Conservation (phyloP, 1,140 invertebrate genomes). For the Aphis gossypii region DNA sequence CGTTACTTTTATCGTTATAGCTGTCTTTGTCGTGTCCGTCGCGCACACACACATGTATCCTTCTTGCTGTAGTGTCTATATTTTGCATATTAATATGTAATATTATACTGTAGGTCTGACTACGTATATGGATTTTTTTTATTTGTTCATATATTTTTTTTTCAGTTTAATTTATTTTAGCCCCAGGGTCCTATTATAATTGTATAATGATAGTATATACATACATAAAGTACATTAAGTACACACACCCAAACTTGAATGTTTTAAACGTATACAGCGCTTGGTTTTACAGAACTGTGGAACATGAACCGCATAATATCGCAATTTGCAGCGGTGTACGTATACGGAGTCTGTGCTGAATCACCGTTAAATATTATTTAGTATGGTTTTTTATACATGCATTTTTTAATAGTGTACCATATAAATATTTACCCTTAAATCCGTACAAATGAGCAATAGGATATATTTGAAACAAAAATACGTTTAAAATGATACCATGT, state of each 20-base stretch:
- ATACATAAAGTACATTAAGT: background rate
- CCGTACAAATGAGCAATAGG: background rate
- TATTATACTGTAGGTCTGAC: background rate
- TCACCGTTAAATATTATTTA: background rate
- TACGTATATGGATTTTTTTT: background rate
- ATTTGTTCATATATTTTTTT: background rate
- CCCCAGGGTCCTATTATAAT: background rate
- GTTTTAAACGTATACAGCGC: background rate
- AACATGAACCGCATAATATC: background rate
- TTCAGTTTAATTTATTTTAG: constrained; percentile 18
- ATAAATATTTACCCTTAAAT: background rate
- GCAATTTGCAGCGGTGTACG: background rate
- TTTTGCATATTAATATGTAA: background rate
- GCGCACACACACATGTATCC: background rate
- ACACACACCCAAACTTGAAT: constrained; percentile 3
- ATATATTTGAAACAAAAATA: background rate
- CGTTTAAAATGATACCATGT: background rate
- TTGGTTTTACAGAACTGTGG: background rate
- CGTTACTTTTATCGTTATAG: background rate
- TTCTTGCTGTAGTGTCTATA: background rate
- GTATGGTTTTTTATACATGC: background rate
- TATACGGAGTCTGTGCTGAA: background rate
- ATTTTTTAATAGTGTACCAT: background rate
- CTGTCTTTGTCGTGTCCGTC: background rate
- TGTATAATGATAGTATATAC: background rate